phyloP scores from a whole-genome alignment of 2,797 vertebrate genomes.

The Erethizon dorsatum region DNA sequence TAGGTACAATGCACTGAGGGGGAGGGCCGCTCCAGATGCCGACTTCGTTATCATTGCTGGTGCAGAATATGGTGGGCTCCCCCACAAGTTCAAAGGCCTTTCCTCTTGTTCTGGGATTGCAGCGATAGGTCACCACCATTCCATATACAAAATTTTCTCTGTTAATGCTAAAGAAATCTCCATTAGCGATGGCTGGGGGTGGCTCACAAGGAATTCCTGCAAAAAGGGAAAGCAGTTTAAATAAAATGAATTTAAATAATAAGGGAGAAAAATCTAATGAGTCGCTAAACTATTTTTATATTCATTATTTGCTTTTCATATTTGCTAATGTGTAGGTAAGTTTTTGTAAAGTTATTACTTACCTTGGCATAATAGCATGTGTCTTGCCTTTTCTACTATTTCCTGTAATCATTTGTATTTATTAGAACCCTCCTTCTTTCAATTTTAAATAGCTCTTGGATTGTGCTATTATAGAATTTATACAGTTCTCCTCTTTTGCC shows the following conservation, averaged over 20 bases:
- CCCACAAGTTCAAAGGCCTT: conserved; percentile 71
- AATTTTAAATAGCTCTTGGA: neutral
- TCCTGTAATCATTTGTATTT: neutral
- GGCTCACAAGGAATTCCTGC: conserved; percentile 85
- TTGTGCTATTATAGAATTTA: neutral
- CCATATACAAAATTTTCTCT: conserved; percentile 80
- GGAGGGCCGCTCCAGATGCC: conserved; percentile 86
- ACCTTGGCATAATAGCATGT: neutral
- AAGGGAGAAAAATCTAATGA: neutral
- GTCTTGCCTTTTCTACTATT: neutral
- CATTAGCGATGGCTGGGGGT: conserved; percentile 83
- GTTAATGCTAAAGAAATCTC: neutral
- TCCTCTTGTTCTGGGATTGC: accelerated
- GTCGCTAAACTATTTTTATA: neutral
- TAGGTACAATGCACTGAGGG: conserved; percentile 50
- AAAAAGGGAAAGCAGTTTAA: neutral
- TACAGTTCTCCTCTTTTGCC: neutral
- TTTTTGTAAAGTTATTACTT: conserved; percentile 4
- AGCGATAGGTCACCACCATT: conserved; percentile 79
- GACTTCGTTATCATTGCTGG: conserved; percentile 2
- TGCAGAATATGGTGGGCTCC: conserved; percentile 83
- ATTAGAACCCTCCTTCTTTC: neutral
- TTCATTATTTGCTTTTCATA: conserved; percentile 11
- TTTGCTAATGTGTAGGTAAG: neutral
- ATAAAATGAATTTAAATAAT: conserved; percentile 24